Percentiles rank a stretch among this genome's conserved stretches.
phyloP scores from a whole-genome alignment of 2,113 vertebrate genomes.

The Corythaixoides concolor region DNA sequence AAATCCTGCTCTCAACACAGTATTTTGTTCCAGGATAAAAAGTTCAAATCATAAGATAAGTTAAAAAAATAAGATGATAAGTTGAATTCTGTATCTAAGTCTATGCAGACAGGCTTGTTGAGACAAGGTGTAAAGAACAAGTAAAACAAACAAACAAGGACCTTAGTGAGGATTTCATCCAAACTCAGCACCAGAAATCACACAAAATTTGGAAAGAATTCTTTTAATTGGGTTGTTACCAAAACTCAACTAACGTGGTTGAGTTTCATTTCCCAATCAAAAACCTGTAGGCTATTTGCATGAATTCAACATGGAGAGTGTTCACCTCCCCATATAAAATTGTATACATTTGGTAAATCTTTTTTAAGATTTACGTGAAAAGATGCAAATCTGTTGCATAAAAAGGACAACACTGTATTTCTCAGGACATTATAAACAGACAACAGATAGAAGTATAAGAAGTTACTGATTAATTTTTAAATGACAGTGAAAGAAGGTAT shows the following conservation, averaged over 20 bases:
- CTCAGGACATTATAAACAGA: neutral
- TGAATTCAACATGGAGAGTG: rapidly evolving
- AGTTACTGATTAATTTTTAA: neutral
- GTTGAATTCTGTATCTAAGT: neutral
- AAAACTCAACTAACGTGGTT: neutral
- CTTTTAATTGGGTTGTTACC: neutral
- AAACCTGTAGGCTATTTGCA: neutral
- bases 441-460: neutral
- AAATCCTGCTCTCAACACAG: neutral
- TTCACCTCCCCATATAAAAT: neutral
- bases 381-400: neutral
- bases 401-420: neutral
- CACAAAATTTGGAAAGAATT: neutral
- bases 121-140: neutral
- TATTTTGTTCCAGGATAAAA: neutral
- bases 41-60: neutral
- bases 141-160: neutral
- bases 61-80: too few relatives aligned
- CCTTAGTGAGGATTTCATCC: neutral
- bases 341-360: neutral
- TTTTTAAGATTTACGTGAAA: neutral
- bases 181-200: neutral
- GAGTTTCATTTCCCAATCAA: neutral
- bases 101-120: neutral
- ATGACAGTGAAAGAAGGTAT: neutral